These are phyloP conservation scores for Pseudopodoces humilis DNA, from an alignment of 2,113 vertebrate species.

Conservation along the genomic window DNA sequence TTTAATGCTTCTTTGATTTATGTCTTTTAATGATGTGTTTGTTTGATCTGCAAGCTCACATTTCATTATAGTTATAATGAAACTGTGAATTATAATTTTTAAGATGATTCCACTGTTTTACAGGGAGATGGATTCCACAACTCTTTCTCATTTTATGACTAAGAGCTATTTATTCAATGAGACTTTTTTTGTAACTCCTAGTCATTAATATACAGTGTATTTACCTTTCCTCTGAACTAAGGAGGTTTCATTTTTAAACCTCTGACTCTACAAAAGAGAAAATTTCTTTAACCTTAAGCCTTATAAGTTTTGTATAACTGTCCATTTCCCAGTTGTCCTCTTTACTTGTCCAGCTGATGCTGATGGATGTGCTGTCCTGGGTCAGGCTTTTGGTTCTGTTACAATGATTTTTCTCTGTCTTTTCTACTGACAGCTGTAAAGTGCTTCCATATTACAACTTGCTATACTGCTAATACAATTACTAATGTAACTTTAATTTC, in stretches of 20 bases:
- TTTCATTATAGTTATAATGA: not conserved
- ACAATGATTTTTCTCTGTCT: not conserved
- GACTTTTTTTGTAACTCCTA: not conserved
- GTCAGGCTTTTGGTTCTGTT: not conserved
- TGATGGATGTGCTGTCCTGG: not conserved
- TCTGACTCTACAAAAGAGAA: not conserved
- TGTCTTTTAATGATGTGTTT: not conserved
- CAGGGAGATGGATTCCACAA: not conserved
- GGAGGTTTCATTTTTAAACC: not conserved
- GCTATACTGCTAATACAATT: not conserved
- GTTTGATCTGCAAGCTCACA: constrained; percentile 4
- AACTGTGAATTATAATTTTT: not conserved
- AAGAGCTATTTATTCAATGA: not conserved
- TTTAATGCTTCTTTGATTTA: constrained; percentile 12
- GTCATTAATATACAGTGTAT: not conserved
- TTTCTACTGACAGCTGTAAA: not conserved
- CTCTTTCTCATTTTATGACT: not conserved
- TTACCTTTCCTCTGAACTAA: not conserved
- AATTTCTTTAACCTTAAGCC: not conserved
- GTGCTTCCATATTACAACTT: not conserved
- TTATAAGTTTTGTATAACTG: not conserved
- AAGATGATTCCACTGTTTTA: not conserved
- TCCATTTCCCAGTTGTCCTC: not conserved
- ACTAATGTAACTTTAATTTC: not conserved
- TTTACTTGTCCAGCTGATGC: not conserved